phyloP scores from a whole-genome alignment of 2,113 vertebrate species.

The Rhea pennata region DNA sequence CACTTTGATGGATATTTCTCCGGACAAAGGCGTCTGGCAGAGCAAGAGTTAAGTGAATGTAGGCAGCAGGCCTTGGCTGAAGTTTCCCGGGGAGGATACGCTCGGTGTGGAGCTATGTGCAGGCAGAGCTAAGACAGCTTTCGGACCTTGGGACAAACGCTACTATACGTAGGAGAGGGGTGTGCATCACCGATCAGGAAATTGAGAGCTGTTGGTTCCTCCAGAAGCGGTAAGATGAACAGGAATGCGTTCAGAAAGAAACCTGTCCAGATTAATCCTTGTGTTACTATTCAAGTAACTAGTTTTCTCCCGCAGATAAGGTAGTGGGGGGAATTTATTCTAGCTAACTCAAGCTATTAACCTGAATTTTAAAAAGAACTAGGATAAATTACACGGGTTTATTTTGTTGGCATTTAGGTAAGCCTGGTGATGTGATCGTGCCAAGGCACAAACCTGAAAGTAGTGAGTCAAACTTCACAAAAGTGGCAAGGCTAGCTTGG shows the following conservation, averaged over 20 bases:
- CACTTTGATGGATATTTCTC: no score
- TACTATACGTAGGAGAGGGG: neutral
- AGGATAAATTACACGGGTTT: fast-evolving
- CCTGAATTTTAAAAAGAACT: neutral
- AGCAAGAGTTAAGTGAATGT: neutral
- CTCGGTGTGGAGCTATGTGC: neutral
- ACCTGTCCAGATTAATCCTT: fast-evolving
- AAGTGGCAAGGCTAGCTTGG: neutral
- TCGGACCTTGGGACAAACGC: neutral
- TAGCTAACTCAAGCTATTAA: neutral
- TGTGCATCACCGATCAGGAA: neutral
- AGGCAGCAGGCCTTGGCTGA: no score
- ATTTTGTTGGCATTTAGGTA: neutral
- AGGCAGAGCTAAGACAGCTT: neutral
- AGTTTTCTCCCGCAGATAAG: neutral
- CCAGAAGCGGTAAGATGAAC: fast-evolving
- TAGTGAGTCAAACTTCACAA: neutral
- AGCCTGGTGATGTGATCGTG: neutral
- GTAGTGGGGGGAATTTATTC: neutral
- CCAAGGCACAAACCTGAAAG: neutral
- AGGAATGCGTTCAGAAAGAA: fast-evolving
- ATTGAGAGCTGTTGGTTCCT: no score
- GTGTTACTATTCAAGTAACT: neutral
- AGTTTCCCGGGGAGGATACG: neutral
- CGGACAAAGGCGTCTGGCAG: neutral